Evolutionary conservation across 2,888 invertebrate species (phyloP).

Genomic region (Helicoverpa assulta): DNA sequence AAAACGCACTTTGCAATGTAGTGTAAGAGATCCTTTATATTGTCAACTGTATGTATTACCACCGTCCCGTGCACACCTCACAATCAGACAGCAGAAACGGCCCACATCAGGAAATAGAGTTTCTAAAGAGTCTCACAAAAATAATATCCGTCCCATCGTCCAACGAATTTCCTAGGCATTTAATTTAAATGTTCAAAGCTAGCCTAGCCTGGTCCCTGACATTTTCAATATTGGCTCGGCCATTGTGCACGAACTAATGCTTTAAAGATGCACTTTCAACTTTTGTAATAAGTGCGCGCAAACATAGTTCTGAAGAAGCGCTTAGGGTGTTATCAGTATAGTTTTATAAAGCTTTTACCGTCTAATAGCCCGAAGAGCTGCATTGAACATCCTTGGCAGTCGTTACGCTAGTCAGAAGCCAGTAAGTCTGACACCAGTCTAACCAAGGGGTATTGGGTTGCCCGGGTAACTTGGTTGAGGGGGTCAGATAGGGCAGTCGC

Average conservation of each 20-base stretch:
- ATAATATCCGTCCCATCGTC: conserved; percentile 4
- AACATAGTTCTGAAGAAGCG: not conserved
- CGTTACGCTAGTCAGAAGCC: too few relatives aligned
- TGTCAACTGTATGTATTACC: not conserved
- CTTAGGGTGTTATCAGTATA: not conserved
- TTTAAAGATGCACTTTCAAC: conserved; percentile 1
- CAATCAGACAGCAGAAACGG: not conserved
- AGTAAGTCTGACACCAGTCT: too few relatives aligned
- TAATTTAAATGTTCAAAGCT: not conserved
- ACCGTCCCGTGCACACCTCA: not conserved
- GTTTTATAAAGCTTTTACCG: too few relatives aligned
- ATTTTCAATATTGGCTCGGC: conserved; percentile 13
- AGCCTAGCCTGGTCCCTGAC: not conserved
- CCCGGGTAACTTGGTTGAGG: too few relatives aligned
- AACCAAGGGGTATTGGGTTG: too few relatives aligned
- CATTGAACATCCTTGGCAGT: too few relatives aligned
- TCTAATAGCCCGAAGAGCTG: too few relatives aligned
- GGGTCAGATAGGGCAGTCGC: too few relatives aligned
- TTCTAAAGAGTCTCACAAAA: conserved; percentile 12
- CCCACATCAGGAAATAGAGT: conserved; percentile 12
- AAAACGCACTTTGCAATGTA: too few relatives aligned
- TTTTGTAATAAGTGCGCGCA: not conserved
- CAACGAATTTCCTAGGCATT: conserved; percentile 13
- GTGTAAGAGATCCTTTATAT: too few relatives aligned
- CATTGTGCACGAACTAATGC: not conserved